Evolutionary conservation across 2,113 vertebrate genomes (phyloP).

Genomic region (Triplophysa tibetana): DNA sequence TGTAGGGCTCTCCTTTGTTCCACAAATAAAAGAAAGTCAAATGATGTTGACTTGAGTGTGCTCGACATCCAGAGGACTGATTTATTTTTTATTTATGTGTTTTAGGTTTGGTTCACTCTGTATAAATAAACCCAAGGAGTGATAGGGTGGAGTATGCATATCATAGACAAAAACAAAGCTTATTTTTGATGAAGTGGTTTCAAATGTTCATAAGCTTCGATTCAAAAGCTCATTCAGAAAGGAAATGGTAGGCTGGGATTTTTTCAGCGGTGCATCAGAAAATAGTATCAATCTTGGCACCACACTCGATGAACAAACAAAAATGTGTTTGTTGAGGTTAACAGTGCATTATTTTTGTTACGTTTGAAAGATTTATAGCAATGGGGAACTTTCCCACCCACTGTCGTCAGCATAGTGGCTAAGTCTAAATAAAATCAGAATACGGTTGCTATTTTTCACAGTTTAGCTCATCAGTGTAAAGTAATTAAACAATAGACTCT

Average conservation of each 20-base stretch:
- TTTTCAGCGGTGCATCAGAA: constrained; percentile 11
- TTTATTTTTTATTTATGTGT: constrained; percentile 41
- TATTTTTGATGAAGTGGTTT: constrained; percentile 41
- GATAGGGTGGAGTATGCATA: constrained; percentile 9
- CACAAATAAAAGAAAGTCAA: not conserved
- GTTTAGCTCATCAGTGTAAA: not conserved
- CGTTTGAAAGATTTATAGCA: constrained; percentile 3
- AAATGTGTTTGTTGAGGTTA: constrained; percentile 22
- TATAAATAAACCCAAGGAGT: constrained; percentile 48
- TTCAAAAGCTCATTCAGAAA: constrained; percentile 13
- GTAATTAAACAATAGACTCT: constrained; percentile 5
- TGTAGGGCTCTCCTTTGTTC: too few species aligned
- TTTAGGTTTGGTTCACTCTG: constrained; percentile 43
- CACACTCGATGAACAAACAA: constrained; percentile 10
- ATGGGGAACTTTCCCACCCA: not conserved
- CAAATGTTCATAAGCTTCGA: constrained; percentile 28
- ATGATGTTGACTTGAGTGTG: not conserved
- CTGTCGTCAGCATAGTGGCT: not conserved
- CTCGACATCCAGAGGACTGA: not conserved
- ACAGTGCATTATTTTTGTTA: constrained; percentile 16
- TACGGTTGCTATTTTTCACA: not conserved
- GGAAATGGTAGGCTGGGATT: not conserved
- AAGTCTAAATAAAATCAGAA: constrained; percentile 4
- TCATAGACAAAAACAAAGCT: constrained; percentile 36
- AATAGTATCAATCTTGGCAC: not conserved